Percentiles rank a stretch among this genome's conserved stretches.
phyloP scores from a whole-genome alignment of 1,140 invertebrate genomes.

The Acarapis woodi region DNA sequence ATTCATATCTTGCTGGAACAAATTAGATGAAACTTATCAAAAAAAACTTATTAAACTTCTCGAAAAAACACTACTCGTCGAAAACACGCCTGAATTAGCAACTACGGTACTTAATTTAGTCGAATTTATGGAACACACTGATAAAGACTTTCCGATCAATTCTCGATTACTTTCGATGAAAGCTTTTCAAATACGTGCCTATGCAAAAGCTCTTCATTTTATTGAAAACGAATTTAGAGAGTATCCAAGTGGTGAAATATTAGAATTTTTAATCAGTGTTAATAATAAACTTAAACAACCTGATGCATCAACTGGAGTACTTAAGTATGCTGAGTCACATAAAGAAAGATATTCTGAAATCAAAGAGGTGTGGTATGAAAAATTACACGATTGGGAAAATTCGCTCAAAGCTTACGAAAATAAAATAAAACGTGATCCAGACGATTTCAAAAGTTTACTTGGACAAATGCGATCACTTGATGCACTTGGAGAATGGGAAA shows the following conservation, averaged over 20 bases:
- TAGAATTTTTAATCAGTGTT: slow-evolving; percentile 79
- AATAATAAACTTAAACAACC: slow-evolving; percentile 97
- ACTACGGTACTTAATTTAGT: slow-evolving; percentile 90
- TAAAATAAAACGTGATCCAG: slow-evolving; percentile 17
- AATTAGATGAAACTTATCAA: slow-evolving; percentile 48
- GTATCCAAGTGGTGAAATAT: slow-evolving; percentile 34
- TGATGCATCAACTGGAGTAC: slow-evolving; percentile 70
- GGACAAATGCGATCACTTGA: slow-evolving; percentile 90
- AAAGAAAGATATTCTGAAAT: slow-evolving; percentile 23
- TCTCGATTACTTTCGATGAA: slow-evolving; percentile 33
- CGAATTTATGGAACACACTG: slow-evolving; percentile 98
- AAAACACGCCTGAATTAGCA: slow-evolving; percentile 83
- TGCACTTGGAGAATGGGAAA: slow-evolving; percentile 81
- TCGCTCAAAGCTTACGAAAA: slow-evolving; percentile 54
- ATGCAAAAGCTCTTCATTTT: slow-evolving; percentile 90
- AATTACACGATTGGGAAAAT: slow-evolving; percentile 92
- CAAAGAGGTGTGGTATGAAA: slow-evolving; percentile 94
- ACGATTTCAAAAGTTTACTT: slow-evolving; percentile 50
- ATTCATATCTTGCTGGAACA: slow-evolving; percentile 95
- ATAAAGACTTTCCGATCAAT: slow-evolving; percentile 61
- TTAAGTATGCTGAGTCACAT: slow-evolving; percentile 65
- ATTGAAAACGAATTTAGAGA: slow-evolving; percentile 84
- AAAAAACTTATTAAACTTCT: slow-evolving; percentile 52
- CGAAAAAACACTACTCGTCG: slow-evolving; percentile 59
- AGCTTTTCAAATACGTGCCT: slow-evolving; percentile 35